Base-by-base conservation (phyloP, 2,888 invertebrate species). In the Synanthedon vespiformis region DNA sequence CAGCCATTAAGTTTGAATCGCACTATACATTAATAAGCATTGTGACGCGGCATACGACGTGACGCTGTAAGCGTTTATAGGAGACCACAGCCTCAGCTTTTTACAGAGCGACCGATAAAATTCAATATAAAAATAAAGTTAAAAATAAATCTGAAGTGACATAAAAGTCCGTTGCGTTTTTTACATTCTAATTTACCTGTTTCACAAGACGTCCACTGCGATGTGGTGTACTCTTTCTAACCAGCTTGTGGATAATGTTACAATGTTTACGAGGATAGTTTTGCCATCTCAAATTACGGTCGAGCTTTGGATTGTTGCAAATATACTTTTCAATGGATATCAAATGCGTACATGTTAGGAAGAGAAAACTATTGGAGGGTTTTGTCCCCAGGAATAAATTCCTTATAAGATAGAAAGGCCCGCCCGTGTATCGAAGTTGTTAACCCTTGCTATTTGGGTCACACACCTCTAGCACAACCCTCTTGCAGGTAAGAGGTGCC, bases 401-500 rank as follows among this genome's bases (percentile, higher is more conserved):
- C 83, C 80, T 78, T 81, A 80, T 74, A 83, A 82, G 72, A 78
- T 83, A 84, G 79, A 85, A 83, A 86, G 85, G 87, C 88, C 88
- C 88, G 86, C 87, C 84, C 86, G 80, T 83, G 84, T 88, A 86
- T 86, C 80, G 88, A 82, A 88, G 88, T 86, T 82, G 88, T 85
- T 86, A 82, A 88, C 88, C 88, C 88, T 84, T 83, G 85, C 83
- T 79, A 87, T 79, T 22, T 68, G 86, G 86, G 85, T 87, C 84
- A 86, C 86, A 88, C 86, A 88, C 88, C 88, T 88, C 87, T 83
- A 85, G 82, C 83, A 87, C 83, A 81, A 88, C 87, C 87, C 88
- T 88, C 88, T 88, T 88, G 82, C 83, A 86, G 83, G 82, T 82
- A 87, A 88, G 87, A 87, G 88, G 88, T 87, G 85, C 88, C 84